Base-by-base conservation (phyloP, 1,140 invertebrate species). In the Agraylea sexmaculata region DNA sequence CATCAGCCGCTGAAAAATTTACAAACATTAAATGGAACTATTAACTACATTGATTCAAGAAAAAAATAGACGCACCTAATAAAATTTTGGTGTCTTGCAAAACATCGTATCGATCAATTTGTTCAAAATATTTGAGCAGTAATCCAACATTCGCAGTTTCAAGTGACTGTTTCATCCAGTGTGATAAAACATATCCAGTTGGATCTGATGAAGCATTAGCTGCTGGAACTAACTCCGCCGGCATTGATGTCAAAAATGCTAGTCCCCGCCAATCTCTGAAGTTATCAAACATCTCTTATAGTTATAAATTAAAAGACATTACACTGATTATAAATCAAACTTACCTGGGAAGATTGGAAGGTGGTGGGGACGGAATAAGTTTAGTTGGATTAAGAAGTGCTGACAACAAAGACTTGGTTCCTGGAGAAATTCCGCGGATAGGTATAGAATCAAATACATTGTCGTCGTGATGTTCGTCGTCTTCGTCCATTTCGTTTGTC, bases 261-360 rank as follows among this genome's bases (percentile, higher is more conserved):
- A 83, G 51, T 15, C 79, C 79, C 45, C 74, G 62, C 78, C 77
- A 83, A 56, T 83, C 77, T 41, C 78, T 76, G 34, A 34, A 57
- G 50, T 36, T 40, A 40, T 19, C n/a, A n/a, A n/a, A n/a, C n/a
- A n/a, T n/a, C n/a, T n/a, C n/a, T n/a, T n/a, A n/a, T n/a, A n/a
- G n/a, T n/a, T n/a, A n/a, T n/a, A n/a, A n/a, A n/a, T n/a, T n/a
- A n/a, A n/a, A n/a, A n/a, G n/a, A n/a, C n/a, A n/a, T n/a, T n/a
- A n/a, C n/a, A n/a, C n/a, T n/a, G n/a, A n/a, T n/a, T n/a, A n/a
- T n/a, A n/a, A n/a, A n/a, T n/a, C n/a, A n/a, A n/a, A n/a, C n/a
- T n/a, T n/a, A n/a, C n/a, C n/a, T n/a, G n/a, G n/a, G n/a, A n/a
- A n/a, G n/a, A n/a, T n/a, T n/a, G n/a, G n/a, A n/a, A n/a, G n/a